Evolutionary conservation across 2,888 invertebrate genomes (phyloP), one percentile per base, ranked within the genome.

Genomic region (Ethmia dodecea): DNA sequence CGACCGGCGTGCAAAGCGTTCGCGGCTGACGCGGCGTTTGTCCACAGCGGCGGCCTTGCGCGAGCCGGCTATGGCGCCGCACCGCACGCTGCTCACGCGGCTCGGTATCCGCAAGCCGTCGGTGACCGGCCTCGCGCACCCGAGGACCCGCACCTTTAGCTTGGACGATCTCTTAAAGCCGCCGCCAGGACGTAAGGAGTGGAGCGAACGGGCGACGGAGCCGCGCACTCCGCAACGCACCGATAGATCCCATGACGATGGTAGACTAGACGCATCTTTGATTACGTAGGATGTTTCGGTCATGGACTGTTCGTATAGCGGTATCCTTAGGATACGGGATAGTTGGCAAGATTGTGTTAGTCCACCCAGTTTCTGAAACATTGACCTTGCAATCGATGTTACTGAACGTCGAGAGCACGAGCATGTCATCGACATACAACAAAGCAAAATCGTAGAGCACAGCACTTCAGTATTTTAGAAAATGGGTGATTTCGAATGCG

Each of bases 81-180:
- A 67, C 60, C 90, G 92, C 60, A 91, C 93, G 61, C 90, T 94
- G 73, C 91, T 94, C 79, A 92, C 92, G 86, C 91, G 93, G 87
- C 90, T 94, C 88, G 93, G 93, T 90, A 93, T 94, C 88, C 92
- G 94, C 89, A 94, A 94, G 91, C 93, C 93, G 86, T 94, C 93
- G 79, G 90, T 93, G 87, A 89, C 93, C 86, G 90, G 93, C 86
- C 90, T 92, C 90, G 88, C 90, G 84, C 78, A 67, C 87, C 89
- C 90, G 78, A 87, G 89, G 62, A 90, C 92, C 79, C 90, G 93
- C 88, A 93, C 94, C 78, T 93, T 93, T 90, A 93, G 93, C 90
- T 90, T 93, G 89, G 94, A 94, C 90, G 93, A 94, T 91, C 91
- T 94, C 86, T 91, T 94, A 89, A 92, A 92, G 89, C 91, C 92